Base-by-base conservation (phyloP, 2,113 vertebrate species). In the Athene cunicularia region DNA sequence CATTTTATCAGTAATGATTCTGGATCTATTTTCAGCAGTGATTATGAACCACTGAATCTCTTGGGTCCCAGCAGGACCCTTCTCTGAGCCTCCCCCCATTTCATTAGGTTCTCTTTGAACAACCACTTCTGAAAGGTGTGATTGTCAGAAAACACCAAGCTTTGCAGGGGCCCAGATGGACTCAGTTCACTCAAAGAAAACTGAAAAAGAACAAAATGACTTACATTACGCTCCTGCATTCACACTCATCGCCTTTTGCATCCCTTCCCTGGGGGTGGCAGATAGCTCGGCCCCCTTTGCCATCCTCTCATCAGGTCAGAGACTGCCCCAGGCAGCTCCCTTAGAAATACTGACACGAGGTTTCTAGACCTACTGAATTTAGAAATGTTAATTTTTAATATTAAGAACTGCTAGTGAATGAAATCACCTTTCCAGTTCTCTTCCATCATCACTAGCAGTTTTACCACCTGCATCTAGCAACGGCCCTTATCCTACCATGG, bases 81-180 rank as follows among this genome's bases (percentile, higher is more conserved):
- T 11, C 80, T 13, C 0, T 23, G 62, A 82, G 68, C 73, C 75
- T 32, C 80, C 41, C 41, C 41, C 80, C 35, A 2, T 14, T n/a
- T 62, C 63, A 2, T 2, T 16, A 15, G 14, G 55, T 3, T 93
- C 83, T 67, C 21, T 53, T 19, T 37, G 12, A 93, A 64, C 0
- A 3, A 41, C 82, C 56, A n/a, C 60, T 77, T 49, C 47, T 59
- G 7, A 68, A 47, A 19, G 0, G 9, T 49, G 62, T 0, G 27
- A 41, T 0, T 30, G 71, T 5, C 55, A 64, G 80, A 66, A 22
- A 35, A 9, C 39, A 21, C 2, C 2, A 14, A 27, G 74, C 35
- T 59, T 2, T 55, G 70, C 43, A 22, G 35, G 64, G 66, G 35
- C 49, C 62, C 47, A 12, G 28, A 4, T 41, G 53, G 0, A 32